Conservation (phyloP, 2,797 vertebrate species). For the Hemitrygon akajei region DNA sequence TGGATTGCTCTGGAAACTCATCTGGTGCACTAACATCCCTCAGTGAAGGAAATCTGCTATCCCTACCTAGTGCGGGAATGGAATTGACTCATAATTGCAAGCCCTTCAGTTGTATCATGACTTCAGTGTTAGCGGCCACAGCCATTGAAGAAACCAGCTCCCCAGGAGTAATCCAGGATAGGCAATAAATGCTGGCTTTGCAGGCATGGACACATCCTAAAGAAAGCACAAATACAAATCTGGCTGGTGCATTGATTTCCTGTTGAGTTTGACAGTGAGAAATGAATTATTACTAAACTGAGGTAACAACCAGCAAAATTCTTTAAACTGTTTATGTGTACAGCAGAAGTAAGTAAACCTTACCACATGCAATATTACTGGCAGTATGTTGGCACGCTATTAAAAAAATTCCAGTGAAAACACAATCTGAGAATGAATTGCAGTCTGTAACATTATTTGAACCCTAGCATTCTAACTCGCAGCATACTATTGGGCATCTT, state of each 20-base stretch:
- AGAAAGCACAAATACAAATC: neutral
- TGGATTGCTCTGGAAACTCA: too few relatives aligned
- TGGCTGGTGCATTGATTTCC: neutral
- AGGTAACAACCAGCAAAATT: neutral
- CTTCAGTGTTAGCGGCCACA: too few relatives aligned
- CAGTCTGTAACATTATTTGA: slow-evolving; percentile 22
- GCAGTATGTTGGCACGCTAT: neutral
- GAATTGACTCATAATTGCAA: too few relatives aligned
- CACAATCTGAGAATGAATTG: neutral
- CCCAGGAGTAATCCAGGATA: too few relatives aligned
- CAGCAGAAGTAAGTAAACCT: neutral
- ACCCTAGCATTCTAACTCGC: neutral
- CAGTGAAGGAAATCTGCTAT: too few relatives aligned
- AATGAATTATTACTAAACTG: neutral
- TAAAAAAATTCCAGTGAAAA: neutral
- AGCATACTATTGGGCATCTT: neutral
- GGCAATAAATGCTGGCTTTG: too few relatives aligned
- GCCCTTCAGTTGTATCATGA: too few relatives aligned
- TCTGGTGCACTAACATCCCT: too few relatives aligned
- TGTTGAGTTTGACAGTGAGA: neutral
- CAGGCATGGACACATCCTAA: too few relatives aligned
- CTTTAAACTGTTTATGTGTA: neutral
- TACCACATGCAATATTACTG: slow-evolving; percentile 2
- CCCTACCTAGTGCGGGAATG: too few relatives aligned
- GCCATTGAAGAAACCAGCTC: too few relatives aligned